Conservation (phyloP, 2,113 vertebrate species). For the Seriola quinqueradiata region DNA sequence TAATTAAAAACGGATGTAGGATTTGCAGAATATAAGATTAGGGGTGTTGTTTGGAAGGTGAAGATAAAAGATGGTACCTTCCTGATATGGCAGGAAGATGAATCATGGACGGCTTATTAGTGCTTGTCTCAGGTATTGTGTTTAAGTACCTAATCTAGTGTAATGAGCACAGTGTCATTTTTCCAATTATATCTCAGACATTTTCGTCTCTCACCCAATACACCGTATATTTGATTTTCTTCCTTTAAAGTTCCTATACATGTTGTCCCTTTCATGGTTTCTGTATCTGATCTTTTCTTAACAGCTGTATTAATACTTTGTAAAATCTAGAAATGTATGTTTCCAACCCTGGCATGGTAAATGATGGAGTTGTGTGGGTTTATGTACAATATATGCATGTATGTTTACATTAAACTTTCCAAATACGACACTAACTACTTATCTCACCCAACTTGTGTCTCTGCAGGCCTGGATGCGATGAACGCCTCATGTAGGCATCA, state of each 20-base stretch:
- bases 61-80: constrained; percentile 87
- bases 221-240: constrained; percentile 70
- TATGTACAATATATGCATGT: not conserved
- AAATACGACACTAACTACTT: constrained; percentile 16
- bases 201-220: constrained; percentile 74
- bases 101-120: constrained; percentile 85
- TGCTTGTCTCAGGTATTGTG: constrained; percentile 85
- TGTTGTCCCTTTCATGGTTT: constrained; percentile 52
- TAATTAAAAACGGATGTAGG: constrained; percentile 87
- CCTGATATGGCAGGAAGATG: constrained; percentile 86
- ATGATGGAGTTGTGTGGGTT: constrained; percentile 19
- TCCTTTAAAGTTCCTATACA: constrained; percentile 45
- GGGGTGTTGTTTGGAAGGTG: constrained; percentile 86
- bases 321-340: constrained; percentile 21
- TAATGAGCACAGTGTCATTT: constrained; percentile 86
- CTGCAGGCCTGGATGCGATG: constrained; percentile 96
- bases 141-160: constrained; percentile 86
- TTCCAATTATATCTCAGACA: constrained; percentile 83
- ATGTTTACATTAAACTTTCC: not conserved
- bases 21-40: constrained; percentile 83
- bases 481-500: constrained; percentile 97
- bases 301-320: constrained; percentile 22
- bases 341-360: constrained; percentile 42
- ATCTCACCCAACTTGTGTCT: constrained; percentile 58
- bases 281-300: constrained; percentile 44